Conservation (phyloP, 2,797 vertebrate species). For the Distichodus sexfasciatus region DNA sequence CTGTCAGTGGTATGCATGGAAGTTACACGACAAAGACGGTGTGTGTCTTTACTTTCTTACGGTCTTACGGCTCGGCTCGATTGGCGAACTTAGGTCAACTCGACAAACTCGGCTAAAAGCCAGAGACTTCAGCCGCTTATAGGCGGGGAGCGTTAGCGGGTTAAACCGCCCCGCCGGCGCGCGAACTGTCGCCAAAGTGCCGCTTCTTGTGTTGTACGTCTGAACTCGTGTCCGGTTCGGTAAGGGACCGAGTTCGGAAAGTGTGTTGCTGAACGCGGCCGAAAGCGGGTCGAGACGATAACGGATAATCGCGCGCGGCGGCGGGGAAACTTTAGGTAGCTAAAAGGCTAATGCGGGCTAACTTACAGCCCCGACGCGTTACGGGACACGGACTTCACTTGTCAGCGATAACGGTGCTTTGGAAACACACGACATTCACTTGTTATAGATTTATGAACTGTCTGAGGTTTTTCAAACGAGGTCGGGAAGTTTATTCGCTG, state of each 20-base stretch:
- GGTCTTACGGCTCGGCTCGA: conserved; percentile 25
- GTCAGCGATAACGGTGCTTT: not conserved
- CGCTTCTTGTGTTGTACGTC: no score
- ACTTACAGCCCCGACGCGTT: not conserved
- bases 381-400: not conserved
- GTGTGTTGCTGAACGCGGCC: not conserved
- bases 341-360: conserved; percentile 9
- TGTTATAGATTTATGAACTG: no score
- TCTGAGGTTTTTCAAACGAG: no score
- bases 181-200: conserved; percentile 75
- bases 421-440: not conserved
- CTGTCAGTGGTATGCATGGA: conserved; percentile 37
- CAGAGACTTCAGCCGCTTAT: conserved; percentile 65
- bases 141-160: conserved; percentile 77
- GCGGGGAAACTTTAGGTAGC: not conserved
- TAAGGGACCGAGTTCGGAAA: not conserved
- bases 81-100: conserved; percentile 52
- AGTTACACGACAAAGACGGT: conserved; percentile 20
- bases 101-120: conserved; percentile 66
- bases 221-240: not conserved
- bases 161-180: conserved; percentile 75
- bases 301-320: not conserved
- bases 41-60: no score
- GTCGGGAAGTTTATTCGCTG: no score
- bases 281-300: not conserved